Percentiles rank a stretch among this genome's conserved stretches.
Conservation (phyloP, 1,140 invertebrate genomes). For the Zaprionus camerounensis region DNA sequence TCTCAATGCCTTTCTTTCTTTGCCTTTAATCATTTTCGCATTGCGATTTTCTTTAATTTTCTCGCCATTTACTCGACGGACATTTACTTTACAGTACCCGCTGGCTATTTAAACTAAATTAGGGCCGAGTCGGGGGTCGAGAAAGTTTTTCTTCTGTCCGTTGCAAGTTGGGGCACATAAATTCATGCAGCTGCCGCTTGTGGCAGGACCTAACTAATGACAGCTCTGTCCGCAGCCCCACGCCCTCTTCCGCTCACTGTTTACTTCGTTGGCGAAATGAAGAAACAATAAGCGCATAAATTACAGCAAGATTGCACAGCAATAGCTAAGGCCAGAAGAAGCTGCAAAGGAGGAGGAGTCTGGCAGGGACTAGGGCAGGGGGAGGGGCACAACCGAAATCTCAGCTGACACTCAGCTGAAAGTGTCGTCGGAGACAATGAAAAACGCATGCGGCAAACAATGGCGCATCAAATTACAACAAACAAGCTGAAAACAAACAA, state of each 20-base stretch:
- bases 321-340: conserved; percentile 67
- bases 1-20: conserved; percentile 35
- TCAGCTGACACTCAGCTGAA: conserved; percentile 47
- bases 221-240: conserved; percentile 28
- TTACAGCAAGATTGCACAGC: conserved; percentile 73
- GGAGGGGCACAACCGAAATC: conserved; percentile 46
- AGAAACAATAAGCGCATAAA: conserved; percentile 79
- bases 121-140: conserved; percentile 1
- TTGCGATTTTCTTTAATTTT: conserved; percentile 25
- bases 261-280: conserved; percentile 57
- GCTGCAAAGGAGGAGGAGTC: neutral
- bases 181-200: conserved; percentile 68
- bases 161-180: conserved; percentile 51
- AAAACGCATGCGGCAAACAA: conserved; percentile 67
- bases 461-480: conserved; percentile 77
- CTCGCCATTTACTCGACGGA: conserved; percentile 3
- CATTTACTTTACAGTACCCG: neutral
- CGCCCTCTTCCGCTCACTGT: neutral
- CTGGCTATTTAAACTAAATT: conserved; percentile 44
- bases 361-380: neutral
- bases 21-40: conserved; percentile 58
- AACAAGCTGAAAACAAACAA: conserved; percentile 44
- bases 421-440: conserved; percentile 60
- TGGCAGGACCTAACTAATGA: conserved; percentile 62
- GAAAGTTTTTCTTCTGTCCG: conserved; percentile 16